Conservation (phyloP, 2,113 vertebrate genomes). For the Gymnobelideus leadbeateri region DNA sequence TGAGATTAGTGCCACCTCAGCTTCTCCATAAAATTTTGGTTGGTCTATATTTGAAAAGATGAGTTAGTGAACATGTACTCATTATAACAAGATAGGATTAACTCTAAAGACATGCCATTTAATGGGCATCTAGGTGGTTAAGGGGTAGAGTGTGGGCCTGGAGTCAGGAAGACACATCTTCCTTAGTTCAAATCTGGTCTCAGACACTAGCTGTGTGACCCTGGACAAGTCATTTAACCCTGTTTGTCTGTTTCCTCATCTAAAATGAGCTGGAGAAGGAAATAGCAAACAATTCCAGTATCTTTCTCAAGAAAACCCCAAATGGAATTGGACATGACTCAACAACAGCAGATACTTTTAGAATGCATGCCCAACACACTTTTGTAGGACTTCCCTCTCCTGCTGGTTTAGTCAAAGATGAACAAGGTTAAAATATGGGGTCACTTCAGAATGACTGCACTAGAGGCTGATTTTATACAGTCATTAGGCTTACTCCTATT, state of each 20-base stretch:
- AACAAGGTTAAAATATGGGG: neutral
- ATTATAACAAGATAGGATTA: neutral
- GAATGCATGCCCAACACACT: no score
- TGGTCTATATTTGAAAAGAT: neutral
- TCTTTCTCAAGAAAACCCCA: neutral
- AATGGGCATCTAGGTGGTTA: neutral
- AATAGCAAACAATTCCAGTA: neutral
- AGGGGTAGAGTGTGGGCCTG: neutral
- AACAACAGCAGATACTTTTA: no score
- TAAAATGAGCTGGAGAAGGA: neutral
- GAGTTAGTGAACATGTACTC: neutral
- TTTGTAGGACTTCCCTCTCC: neutral
- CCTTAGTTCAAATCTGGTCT: neutral
- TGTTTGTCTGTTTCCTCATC: neutral
- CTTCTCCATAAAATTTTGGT: neutral
- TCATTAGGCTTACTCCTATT: neutral
- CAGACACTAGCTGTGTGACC: neutral
- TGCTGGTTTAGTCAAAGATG: neutral
- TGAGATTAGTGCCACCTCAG: neutral
- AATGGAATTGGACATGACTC: neutral
- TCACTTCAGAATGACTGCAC: neutral
- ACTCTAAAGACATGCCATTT: neutral
- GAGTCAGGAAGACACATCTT: neutral
- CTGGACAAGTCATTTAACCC: neutral
- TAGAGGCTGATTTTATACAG: neutral